A percentile compares a stretch with the other conserved stretches of the same genome.
phyloP scores from a whole-genome alignment of 2,113 vertebrate species.

The Pedetes capensis region DNA sequence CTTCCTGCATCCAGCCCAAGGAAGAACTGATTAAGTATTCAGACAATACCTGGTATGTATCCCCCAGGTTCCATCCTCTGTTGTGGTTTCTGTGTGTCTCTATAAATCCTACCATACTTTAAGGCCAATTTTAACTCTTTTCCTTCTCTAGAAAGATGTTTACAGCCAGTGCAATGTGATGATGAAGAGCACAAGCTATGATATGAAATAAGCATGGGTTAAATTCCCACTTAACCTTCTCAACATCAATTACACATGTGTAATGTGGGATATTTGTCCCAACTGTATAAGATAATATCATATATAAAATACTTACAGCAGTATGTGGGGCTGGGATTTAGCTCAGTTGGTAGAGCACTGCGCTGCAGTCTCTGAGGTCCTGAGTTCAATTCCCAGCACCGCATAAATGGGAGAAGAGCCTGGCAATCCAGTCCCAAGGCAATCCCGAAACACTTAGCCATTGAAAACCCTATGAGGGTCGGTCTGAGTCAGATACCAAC shows the following conservation, averaged over 20 bases:
- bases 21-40: background rate
- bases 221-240: background rate
- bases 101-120: background rate
- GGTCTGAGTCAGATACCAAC: no score
- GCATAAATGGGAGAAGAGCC: no score
- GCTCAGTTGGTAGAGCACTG: no score
- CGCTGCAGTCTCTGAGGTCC: no score
- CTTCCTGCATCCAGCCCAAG: background rate
- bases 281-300: background rate
- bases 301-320: background rate
- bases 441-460: no score
- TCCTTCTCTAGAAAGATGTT: background rate
- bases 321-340: fast-evolving
- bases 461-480: no score
- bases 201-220: background rate
- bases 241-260: background rate
- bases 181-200: background rate
- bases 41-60: background rate
- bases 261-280: background rate
- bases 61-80: background rate
- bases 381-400: no score
- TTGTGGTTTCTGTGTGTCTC: background rate
- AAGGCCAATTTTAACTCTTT: background rate
- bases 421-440: no score
- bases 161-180: background rate